phyloP scores from a whole-genome alignment of 2,888 invertebrate species.

The Cantharis rufa region DNA sequence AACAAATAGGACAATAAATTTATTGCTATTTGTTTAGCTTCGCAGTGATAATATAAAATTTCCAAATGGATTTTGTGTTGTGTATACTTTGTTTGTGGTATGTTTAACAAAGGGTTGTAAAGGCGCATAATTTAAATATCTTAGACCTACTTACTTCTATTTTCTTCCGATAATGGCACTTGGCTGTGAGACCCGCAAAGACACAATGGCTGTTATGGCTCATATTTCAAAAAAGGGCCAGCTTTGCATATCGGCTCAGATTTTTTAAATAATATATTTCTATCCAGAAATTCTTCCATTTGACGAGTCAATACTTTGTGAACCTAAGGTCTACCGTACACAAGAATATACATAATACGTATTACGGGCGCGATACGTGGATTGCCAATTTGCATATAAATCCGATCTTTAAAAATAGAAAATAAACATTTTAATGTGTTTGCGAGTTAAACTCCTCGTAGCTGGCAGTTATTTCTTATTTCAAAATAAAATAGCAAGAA shows the following conservation, averaged over 20 bases:
- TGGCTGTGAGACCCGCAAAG: not conserved
- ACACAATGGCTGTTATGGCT: slow-evolving; percentile 7
- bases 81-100: slow-evolving; percentile 13
- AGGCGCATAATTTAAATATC: not conserved
- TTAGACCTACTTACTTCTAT: slow-evolving; percentile 4
- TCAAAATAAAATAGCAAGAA: not conserved
- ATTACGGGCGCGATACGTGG: not conserved
- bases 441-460: not conserved
- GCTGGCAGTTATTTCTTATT: no score
- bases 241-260: not conserved
- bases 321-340: not conserved
- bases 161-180: slow-evolving; percentile 15
- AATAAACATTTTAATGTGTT: not conserved
- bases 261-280: not conserved
- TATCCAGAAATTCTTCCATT: not conserved
- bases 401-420: not conserved
- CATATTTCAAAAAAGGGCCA: slow-evolving; percentile 5
- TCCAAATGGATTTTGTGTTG: not conserved
- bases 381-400: not conserved
- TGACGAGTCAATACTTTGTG: not conserved
- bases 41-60: slow-evolving; percentile 17
- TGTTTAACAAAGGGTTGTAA: slow-evolving; percentile 7
- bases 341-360: not conserved
- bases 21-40: slow-evolving; percentile 9
- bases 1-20: slow-evolving; percentile 24